A percentile compares a stretch with the other conserved stretches of the same genome.
These are phyloP conservation scores for Adelosebastes latens DNA, from an alignment of 2,797 vertebrate species.

Conservation along the genomic window DNA sequence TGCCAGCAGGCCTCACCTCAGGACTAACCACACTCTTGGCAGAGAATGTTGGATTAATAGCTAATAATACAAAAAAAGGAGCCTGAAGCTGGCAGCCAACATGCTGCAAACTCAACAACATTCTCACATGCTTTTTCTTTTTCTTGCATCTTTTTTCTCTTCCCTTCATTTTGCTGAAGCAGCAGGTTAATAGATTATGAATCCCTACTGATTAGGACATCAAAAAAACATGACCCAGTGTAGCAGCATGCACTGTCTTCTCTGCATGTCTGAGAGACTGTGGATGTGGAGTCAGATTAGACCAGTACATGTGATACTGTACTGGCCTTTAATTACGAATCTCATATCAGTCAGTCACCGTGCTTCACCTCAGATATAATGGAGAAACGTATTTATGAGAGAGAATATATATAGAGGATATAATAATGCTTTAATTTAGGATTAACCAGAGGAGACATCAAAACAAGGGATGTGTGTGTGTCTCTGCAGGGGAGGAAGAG, in stretches of 20 bases:
- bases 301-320: neutral
- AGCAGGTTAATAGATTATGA: slow-evolving; percentile 18
- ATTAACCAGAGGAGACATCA: neutral
- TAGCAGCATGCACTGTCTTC: neutral
- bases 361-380: neutral
- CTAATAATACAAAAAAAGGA: slow-evolving; percentile 11
- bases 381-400: neutral
- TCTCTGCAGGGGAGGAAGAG: too few relatives aligned
- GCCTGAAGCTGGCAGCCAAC: neutral
- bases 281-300: neutral
- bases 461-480: neutral
- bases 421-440: neutral
- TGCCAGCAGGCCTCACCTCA: slow-evolving; percentile 6
- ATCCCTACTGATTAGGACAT: slow-evolving; percentile 8
- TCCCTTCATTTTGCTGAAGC: slow-evolving; percentile 4
- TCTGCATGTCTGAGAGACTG: slow-evolving; percentile 5
- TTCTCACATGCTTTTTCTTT: neutral
- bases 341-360: neutral
- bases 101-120: slow-evolving; percentile 12
- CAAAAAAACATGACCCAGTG: slow-evolving; percentile 1
- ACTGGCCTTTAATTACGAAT: neutral
- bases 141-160: slow-evolving; percentile 6
- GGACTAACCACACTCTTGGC: neutral
- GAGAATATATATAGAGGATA: neutral
- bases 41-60: slow-evolving; percentile 19